These are phyloP conservation scores for Drosophila ohnishii DNA, from an alignment of 1,140 invertebrate species.

Conservation along the genomic window DNA sequence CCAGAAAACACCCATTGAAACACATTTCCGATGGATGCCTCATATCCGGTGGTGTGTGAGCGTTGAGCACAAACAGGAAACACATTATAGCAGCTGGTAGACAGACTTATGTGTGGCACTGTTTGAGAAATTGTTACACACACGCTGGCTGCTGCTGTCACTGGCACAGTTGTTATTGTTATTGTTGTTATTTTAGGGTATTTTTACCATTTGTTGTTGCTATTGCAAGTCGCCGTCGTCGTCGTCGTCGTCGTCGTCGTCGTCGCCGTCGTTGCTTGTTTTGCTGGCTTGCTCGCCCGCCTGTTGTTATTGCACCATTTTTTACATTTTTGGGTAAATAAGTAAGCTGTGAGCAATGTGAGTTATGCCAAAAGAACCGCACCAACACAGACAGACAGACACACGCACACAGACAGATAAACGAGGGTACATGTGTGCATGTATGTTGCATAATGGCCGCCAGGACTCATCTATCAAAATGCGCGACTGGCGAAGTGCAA, in stretches of 20 bases:
- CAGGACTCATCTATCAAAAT: conserved; percentile 79
- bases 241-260: neutral
- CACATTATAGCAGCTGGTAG: conserved; percentile 80
- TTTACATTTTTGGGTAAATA: conserved; percentile 73
- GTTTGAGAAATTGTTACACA: conserved; percentile 79
- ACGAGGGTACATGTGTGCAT: conserved; percentile 25
- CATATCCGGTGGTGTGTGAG: conserved; percentile 77
- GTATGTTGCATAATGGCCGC: conserved; percentile 73
- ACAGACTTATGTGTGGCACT: conserved; percentile 80
- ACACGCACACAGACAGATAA: neutral
- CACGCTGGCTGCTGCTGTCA: conserved; percentile 60
- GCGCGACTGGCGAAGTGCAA: conserved; percentile 61
- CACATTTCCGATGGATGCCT: conserved; percentile 55
- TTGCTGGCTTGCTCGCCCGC: conserved; percentile 49
- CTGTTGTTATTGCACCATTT: conserved; percentile 66
- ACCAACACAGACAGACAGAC: conserved; percentile 20
- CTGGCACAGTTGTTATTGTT: conserved; percentile 50
- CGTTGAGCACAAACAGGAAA: conserved; percentile 79
- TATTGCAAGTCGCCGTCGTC: neutral
- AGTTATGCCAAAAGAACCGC: conserved; percentile 72
- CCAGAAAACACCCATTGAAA: conserved; percentile 44
- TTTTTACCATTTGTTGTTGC: neutral
- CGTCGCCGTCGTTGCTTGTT: conserved; percentile 36
- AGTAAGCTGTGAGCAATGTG: conserved; percentile 64
- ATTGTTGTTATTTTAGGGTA: conserved; percentile 48